phyloP scores from a whole-genome alignment of 2,888 invertebrate genomes.

The Clanis bilineata region DNA sequence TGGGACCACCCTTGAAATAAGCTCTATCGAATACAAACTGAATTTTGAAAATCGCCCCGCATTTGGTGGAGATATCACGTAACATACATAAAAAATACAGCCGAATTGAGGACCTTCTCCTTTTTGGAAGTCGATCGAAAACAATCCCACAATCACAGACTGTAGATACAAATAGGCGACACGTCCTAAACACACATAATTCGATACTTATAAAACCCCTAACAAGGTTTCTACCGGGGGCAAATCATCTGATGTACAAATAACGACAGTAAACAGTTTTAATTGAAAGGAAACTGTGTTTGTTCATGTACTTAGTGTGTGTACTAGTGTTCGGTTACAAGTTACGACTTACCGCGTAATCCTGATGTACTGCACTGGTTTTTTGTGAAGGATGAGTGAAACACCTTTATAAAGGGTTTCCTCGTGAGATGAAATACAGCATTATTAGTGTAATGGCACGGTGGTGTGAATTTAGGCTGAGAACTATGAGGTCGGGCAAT shows the following conservation, averaged over 20 bases:
- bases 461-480: no score
- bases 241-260: conserved; percentile 10
- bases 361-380: not conserved
- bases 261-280: conserved; percentile 8
- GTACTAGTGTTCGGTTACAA: conserved; percentile 15
- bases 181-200: conserved; percentile 5
- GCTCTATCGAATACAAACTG: no score
- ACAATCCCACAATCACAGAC: not conserved
- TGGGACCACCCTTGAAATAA: no score
- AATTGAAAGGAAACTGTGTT: conserved; percentile 18
- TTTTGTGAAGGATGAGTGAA: not conserved
- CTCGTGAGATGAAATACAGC: no score
- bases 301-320: conserved; percentile 18
- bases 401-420: no score
- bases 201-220: not conserved
- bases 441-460: no score
- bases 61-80: no score
- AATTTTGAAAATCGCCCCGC: no score
- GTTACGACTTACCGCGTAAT: conserved; percentile 1
- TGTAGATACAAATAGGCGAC: not conserved
- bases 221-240: not conserved
- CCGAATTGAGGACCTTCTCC: no score
- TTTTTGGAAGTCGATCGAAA: no score
- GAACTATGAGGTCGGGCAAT: no score
- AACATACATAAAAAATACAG: no score